These are phyloP conservation scores for Ichneumoninae sp. DNA, from an alignment of 2,888 invertebrate genomes.

Conservation along the genomic window DNA sequence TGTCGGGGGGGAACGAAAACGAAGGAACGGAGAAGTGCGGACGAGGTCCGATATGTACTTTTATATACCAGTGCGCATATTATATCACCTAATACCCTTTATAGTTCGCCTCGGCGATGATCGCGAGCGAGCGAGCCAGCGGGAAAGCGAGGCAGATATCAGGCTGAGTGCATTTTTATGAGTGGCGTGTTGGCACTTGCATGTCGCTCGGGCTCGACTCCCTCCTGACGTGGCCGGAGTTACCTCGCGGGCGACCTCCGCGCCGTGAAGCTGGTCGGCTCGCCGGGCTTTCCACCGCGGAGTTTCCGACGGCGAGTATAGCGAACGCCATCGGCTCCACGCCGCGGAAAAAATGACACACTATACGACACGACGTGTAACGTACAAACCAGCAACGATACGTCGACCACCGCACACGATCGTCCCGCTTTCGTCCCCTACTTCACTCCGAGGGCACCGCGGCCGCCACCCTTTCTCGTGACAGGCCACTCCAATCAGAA, in stretches of 20 bases:
- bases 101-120: constrained; percentile 46
- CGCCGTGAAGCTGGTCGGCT: constrained; percentile 17
- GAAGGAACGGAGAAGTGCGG: constrained; percentile 4
- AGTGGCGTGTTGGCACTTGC: constrained; percentile 78
- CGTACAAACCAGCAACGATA: background rate
- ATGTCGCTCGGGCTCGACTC: constrained; percentile 71
- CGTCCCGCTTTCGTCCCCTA: constrained; percentile 47
- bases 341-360: background rate
- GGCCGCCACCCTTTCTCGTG: constrained; percentile 72
- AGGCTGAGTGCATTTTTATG: constrained; percentile 76
- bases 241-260: background rate
- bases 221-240: constrained; percentile 68
- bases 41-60: constrained; percentile 20
- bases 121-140: constrained; percentile 61
- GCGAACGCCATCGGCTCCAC: constrained; percentile 9
- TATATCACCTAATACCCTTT: constrained; percentile 16
- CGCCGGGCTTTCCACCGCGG: background rate
- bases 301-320: background rate
- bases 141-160: constrained; percentile 70
- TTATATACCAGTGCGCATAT: constrained; percentile 30
- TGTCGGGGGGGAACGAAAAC: background rate
- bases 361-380: background rate
- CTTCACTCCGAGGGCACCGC: constrained; percentile 23
- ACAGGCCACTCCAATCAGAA: constrained; percentile 78
- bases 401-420: background rate